These are phyloP conservation scores for Phortica magna DNA, from an alignment of 2,888 invertebrate species.

Conservation along the genomic window DNA sequence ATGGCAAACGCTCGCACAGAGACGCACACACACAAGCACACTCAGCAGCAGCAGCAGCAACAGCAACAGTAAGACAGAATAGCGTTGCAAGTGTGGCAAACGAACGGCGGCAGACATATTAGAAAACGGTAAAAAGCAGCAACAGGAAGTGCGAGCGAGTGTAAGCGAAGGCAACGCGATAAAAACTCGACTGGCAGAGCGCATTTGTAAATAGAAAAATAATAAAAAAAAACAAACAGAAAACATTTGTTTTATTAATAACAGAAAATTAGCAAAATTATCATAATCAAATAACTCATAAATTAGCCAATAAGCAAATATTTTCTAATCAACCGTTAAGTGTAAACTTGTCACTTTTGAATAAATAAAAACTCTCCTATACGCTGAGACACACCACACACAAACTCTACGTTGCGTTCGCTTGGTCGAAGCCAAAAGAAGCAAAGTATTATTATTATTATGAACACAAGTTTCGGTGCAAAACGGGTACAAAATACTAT, in stretches of 20 bases:
- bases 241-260: constrained; percentile 43
- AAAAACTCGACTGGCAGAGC: not conserved
- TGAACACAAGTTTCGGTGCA: constrained; percentile 74
- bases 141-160: no score
- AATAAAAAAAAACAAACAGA: constrained; percentile 18
- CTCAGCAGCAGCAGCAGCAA: not conserved
- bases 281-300: not conserved
- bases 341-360: not conserved
- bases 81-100: not conserved
- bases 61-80: not conserved
- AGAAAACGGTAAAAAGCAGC: no score
- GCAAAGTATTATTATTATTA: constrained; percentile 16
- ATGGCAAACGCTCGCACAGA: constrained; percentile 10
- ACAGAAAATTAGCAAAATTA: constrained; percentile 24
- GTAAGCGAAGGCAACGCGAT: no score
- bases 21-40: constrained; percentile 9
- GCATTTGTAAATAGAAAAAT: constrained; percentile 13
- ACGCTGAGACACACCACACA: not conserved
- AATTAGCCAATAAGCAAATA: not conserved
- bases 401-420: constrained; percentile 33
- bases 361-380: no score
- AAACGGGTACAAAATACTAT: constrained; percentile 59
- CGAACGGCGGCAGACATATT: not conserved
- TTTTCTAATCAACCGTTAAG: not conserved
- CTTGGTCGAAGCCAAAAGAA: constrained; percentile 35